Conservation (phyloP, 2,797 vertebrate genomes). For the Acrossocheilus fasciatus region DNA sequence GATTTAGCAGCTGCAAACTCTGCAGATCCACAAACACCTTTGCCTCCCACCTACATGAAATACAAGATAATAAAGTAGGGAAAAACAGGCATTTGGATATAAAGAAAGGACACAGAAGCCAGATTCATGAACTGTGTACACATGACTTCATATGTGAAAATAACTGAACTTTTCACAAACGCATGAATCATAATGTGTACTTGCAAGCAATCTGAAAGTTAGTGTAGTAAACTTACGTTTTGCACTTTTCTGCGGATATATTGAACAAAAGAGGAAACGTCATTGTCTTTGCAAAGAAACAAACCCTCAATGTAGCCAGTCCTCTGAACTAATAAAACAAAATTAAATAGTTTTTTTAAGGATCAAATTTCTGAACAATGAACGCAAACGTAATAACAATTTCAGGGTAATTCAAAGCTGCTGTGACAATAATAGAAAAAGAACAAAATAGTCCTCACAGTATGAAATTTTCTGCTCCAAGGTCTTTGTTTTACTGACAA, state of each 20-base stretch:
- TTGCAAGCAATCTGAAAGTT: background rate
- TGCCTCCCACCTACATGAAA: background rate
- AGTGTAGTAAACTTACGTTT: background rate
- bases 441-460: background rate
- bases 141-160: background rate
- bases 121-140: background rate
- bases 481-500: background rate
- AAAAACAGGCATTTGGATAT: background rate
- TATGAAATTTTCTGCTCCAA: background rate
- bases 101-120: background rate
- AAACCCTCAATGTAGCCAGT: conserved; percentile 1
- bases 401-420: background rate
- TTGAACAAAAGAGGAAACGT: background rate
- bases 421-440: background rate
- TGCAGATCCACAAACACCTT: conserved; percentile 5
- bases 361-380: background rate
- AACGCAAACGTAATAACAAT: background rate
- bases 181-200: background rate
- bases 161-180: background rate
- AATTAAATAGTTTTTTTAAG: background rate
- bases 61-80: background rate
- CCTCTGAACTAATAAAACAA: conserved; percentile 11
- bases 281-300: conserved; percentile 11
- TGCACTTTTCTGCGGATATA: background rate
- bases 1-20: background rate